Conservation (phyloP, 1,140 invertebrate species). For the Orius insidiosus region DNA sequence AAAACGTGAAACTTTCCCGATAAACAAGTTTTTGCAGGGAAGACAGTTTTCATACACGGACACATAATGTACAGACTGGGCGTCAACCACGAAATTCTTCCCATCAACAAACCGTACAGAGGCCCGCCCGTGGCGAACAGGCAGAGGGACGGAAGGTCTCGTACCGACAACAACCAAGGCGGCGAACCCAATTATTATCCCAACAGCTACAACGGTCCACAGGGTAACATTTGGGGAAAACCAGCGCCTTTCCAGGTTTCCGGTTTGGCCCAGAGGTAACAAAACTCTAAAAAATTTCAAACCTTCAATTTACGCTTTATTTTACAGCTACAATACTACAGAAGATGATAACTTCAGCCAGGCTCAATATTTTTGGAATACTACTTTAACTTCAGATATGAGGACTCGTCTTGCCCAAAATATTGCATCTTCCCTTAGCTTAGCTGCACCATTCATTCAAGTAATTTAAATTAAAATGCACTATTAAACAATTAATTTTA, state of each 20-base stretch:
- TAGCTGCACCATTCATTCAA: slow-evolving; percentile 68
- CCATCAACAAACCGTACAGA: slow-evolving; percentile 80
- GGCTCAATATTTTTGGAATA: slow-evolving; percentile 59
- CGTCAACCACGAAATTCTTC: slow-evolving; percentile 76
- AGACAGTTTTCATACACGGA: slow-evolving; percentile 87
- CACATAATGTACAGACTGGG: slow-evolving; percentile 82
- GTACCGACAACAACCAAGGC: slow-evolving; percentile 38
- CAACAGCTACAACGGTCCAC: slow-evolving; percentile 77
- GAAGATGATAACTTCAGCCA: slow-evolving; percentile 84
- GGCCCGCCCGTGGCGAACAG: slow-evolving; percentile 41
- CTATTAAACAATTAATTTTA: too few species aligned
- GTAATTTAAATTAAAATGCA: slow-evolving; percentile 25
- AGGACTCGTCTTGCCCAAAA: slow-evolving; percentile 56
- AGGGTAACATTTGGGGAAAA: slow-evolving; percentile 15
- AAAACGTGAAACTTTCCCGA: slow-evolving; percentile 14
- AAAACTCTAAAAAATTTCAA: neutral
- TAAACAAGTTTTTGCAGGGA: slow-evolving; percentile 38
- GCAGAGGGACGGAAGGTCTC: slow-evolving; percentile 68
- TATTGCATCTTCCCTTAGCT: slow-evolving; percentile 53
- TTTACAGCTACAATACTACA: slow-evolving; percentile 49
- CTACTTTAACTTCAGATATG: slow-evolving; percentile 52
- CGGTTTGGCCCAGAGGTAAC: slow-evolving; percentile 4
- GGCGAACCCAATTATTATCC: slow-evolving; percentile 87
- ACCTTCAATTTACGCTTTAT: neutral
- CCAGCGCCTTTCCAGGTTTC: neutral